phyloP scores from a whole-genome alignment of 2,797 vertebrate species.

The Gadopsis marmoratus region DNA sequence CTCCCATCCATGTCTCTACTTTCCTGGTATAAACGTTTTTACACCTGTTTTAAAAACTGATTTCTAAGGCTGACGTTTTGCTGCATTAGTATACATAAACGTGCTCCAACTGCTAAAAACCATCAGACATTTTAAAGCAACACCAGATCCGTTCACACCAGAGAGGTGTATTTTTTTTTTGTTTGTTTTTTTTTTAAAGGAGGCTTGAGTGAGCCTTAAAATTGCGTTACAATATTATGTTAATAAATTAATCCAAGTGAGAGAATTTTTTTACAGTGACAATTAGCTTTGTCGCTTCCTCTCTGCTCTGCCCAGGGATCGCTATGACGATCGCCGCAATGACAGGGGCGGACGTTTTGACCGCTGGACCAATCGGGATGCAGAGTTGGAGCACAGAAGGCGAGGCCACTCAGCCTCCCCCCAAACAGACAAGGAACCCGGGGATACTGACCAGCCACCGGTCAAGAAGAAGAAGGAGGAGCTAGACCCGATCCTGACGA shows the following conservation, averaged over 20 bases:
- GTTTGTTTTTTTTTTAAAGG: not conserved
- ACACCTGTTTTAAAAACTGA: not conserved
- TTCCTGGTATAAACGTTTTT: not conserved
- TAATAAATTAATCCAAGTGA: not conserved
- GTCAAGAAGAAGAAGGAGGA: slow-evolving; percentile 96
- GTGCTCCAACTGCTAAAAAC: not conserved
- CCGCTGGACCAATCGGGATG: slow-evolving; percentile 78
- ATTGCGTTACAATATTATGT: no score
- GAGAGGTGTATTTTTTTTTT: not conserved
- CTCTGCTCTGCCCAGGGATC: slow-evolving; percentile 58
- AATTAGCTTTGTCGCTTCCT: not conserved
- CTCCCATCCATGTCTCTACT: not conserved
- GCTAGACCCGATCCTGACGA: slow-evolving; percentile 94
- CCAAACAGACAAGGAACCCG: slow-evolving; percentile 70
- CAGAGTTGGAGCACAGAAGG: slow-evolving; percentile 74
- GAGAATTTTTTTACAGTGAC: no score
- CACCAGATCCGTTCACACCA: not conserved
- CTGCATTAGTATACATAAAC: not conserved
- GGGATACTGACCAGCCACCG: slow-evolving; percentile 80
- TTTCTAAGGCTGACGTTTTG: not conserved
- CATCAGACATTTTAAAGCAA: not conserved
- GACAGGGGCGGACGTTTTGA: slow-evolving; percentile 69
- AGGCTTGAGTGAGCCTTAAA: no score
- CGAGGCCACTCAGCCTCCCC: slow-evolving; percentile 85
- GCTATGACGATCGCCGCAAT: slow-evolving; percentile 66